phyloP scores from a whole-genome alignment of 2,888 invertebrate species.

The Strigamia maritima region DNA sequence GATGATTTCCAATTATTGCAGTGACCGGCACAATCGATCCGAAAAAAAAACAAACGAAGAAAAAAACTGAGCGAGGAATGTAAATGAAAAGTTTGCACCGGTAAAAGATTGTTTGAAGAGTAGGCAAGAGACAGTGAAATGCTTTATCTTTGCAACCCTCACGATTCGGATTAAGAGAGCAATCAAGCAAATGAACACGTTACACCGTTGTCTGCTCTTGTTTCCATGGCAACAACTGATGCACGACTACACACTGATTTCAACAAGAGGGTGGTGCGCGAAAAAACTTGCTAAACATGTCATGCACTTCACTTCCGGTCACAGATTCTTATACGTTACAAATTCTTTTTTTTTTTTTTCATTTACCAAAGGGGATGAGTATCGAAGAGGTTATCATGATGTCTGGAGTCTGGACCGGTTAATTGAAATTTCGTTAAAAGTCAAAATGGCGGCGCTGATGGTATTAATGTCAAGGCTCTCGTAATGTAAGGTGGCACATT shows the following conservation, averaged over 20 bases:
- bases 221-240: conserved; percentile 22
- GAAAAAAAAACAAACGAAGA: background rate
- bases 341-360: background rate
- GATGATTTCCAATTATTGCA: background rate
- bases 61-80: background rate
- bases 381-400: too few species aligned
- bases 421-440: too few species aligned
- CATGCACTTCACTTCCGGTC: conserved; percentile 16
- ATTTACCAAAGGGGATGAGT: background rate
- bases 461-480: background rate
- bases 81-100: conserved; percentile 9
- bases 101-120: background rate
- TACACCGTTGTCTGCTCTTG: conserved; percentile 23
- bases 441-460: background rate
- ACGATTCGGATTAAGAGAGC: conserved; percentile 29
- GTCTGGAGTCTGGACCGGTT: too few species aligned
- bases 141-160: conserved; percentile 13
- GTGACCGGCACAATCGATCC: background rate
- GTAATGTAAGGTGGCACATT: background rate
- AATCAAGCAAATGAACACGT: conserved; percentile 29
- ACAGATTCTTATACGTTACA: background rate
- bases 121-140: background rate
- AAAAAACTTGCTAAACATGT: conserved; percentile 20
- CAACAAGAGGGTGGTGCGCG: background rate
- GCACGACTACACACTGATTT: conserved; percentile 29